Evolutionary conservation across 2,888 invertebrate species (phyloP), one percentile per base, ranked within the genome.

Genomic region (Erynnis tages): DNA sequence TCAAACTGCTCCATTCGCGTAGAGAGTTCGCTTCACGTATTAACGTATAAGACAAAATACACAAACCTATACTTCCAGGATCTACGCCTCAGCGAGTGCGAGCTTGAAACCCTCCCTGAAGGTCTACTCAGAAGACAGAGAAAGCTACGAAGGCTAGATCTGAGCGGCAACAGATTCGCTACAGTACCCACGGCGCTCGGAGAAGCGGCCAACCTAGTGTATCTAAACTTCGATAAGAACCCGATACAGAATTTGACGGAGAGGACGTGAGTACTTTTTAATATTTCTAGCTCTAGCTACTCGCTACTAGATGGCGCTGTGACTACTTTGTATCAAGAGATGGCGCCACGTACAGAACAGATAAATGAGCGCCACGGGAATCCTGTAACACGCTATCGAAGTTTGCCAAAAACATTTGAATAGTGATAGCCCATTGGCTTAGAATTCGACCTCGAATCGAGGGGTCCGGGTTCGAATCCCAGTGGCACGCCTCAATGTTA

Each of bases 1-100:
- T n/a, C n/a, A n/a, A n/a, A n/a, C n/a, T n/a, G n/a, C n/a, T n/a
- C n/a, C n/a, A n/a, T n/a, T n/a, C n/a, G n/a, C n/a, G n/a, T n/a
- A n/a, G n/a, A n/a, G n/a, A n/a, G n/a, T n/a, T n/a, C n/a, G n/a
- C n/a, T n/a, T n/a, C n/a, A n/a, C n/a, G n/a, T n/a, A n/a, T n/a
- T n/a, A n/a, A n/a, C n/a, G n/a, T n/a, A n/a, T n/a, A n/a, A n/a
- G n/a, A n/a, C n/a, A n/a, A n/a, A n/a, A n/a, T n/a, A n/a, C n/a
- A n/a, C n/a, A n/a, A n/a, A 19, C 14, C 8, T 13, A 11, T 5
- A 17, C 16, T 25, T 25, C 1, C 25, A 48, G 48, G 48, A 48
- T 7, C 7, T 48, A n/a, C 29, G 32, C 0, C 14, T 48, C 14
- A 48, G 48, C 7, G 48, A 48, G 23, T 48, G 48, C n/a, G 48